Base-by-base conservation (phyloP, 2,888 invertebrate genomes). In the Drosophila subquinaria region DNA sequence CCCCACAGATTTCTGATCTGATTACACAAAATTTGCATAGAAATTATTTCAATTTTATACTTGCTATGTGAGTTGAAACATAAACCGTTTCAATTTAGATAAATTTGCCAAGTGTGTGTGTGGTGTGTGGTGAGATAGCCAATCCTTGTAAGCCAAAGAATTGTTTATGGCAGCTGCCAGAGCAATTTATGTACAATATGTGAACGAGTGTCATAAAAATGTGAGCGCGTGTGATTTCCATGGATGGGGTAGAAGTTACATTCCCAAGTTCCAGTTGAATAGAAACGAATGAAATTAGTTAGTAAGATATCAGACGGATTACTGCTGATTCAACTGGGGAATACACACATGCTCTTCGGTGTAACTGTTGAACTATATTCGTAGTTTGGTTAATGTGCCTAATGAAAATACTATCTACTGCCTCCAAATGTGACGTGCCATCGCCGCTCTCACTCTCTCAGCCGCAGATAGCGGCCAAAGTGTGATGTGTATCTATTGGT, bases 21-120 rank as follows among this genome's bases (percentile, higher is more conserved):
- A 88, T 88, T 88, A 84, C 77, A 71, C 56, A 69, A 80, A 85
- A 85, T 85, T 85, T 85, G 86, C 84, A 85, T 85, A 81, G 78
- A 85, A 86, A 83, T 86, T 86, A 88, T 88, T 78, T 86, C 71
- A 62, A 77, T 79, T 74, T 69, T 61, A 53, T 61, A 48, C 53
- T 35, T 48, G 70, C 52, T 53, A 35, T 65, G 57, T 48, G 42
- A 72, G 62, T 53, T 65, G 59, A 60, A 70, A 68, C 66, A 64
- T 69, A 71, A 74, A 88, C 69, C 82, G 88, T 76, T 79, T 82
- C 80, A 88, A 73, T 82, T 81, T 82, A 77, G 76, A 73, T 70
- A 70, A 76, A 81, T 72, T 38, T 81, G 67, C 47, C 11, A n/a
- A 40, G 35, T 60, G 36, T 23, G 15, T 30, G 23, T 20, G 61